Conservation (phyloP, 2,888 invertebrate genomes). For the Hydrotaea diabolus region DNA sequence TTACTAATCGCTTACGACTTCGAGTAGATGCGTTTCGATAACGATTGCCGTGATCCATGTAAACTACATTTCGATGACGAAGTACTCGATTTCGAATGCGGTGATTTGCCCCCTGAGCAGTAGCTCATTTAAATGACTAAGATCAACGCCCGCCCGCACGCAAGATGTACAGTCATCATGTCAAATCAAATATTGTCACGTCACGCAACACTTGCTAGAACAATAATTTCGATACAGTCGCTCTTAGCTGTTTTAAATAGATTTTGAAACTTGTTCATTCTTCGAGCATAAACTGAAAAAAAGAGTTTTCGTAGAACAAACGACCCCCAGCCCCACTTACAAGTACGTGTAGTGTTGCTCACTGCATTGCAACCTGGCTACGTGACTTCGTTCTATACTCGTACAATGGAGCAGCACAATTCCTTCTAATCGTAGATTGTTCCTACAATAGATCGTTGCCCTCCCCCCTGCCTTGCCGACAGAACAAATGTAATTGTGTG, state of each 20-base stretch:
- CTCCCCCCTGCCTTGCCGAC: conserved; percentile 15
- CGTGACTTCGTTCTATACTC: background rate
- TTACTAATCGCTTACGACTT: too few species aligned
- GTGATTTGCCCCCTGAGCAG: too few species aligned
- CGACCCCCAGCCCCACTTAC: background rate
- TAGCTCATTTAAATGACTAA: too few species aligned
- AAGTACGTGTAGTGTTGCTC: too few species aligned
- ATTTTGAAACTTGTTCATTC: background rate
- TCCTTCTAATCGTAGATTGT: conserved; percentile 19
- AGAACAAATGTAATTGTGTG: conserved; percentile 15
- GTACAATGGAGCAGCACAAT: too few species aligned
- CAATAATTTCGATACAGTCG: background rate
- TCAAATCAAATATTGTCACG: background rate
- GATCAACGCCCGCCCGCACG: too few species aligned
- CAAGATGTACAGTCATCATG: background rate
- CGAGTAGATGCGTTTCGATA: too few species aligned
- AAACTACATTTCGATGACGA: too few species aligned
- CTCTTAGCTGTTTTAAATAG: background rate
- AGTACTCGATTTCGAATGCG: too few species aligned
- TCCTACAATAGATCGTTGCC: conserved; percentile 7
- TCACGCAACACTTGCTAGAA: background rate
- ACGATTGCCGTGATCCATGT: too few species aligned
- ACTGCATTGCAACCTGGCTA: background rate
- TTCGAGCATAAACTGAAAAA: background rate
- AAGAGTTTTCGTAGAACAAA: background rate